A percentile compares a stretch with the other conserved stretches of the same genome.
These are phyloP conservation scores for Brenthis daphne DNA, from an alignment of 2,888 invertebrate species.

Conservation along the genomic window DNA sequence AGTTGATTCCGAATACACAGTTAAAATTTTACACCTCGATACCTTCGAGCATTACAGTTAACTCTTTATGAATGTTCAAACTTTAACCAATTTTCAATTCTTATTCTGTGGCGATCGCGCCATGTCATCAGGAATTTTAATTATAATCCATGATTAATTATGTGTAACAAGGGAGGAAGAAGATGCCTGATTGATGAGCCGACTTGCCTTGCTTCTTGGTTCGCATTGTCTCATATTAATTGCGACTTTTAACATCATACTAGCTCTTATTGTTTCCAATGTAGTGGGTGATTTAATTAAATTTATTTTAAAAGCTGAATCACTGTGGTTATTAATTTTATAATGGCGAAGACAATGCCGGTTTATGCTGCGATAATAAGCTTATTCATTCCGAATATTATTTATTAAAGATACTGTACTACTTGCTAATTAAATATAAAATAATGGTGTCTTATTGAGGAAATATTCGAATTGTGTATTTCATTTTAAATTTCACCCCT, in stretches of 20 bases:
- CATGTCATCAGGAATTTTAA: constrained; percentile 79
- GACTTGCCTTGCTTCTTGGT: constrained; percentile 54
- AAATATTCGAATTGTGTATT: too few relatives aligned
- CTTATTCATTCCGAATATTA: constrained; percentile 59
- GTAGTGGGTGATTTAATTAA: constrained; percentile 69
- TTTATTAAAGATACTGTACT: constrained; percentile 29
- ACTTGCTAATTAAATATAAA: too few relatives aligned
- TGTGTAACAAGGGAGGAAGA: constrained; percentile 59
- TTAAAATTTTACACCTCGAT: constrained; percentile 19
- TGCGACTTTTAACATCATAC: constrained; percentile 74
- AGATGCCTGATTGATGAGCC: constrained; percentile 77
- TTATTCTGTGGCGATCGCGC: constrained; percentile 56
- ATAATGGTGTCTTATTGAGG: too few relatives aligned
- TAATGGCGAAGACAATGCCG: constrained; percentile 62
- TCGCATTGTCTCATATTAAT: constrained; percentile 73
- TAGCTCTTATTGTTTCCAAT: constrained; percentile 69
- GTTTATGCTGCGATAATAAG: constrained; percentile 47
- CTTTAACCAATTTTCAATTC: constrained; percentile 31
- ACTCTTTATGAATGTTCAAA: constrained; percentile 30
- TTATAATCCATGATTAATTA: constrained; percentile 80
- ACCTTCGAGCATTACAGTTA: constrained; percentile 21
- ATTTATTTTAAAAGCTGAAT: constrained; percentile 70
- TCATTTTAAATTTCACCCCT: too few relatives aligned
- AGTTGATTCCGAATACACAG: constrained; percentile 9
- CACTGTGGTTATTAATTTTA: constrained; percentile 75